These are phyloP conservation scores for Cladopsammia gracilis DNA, from an alignment of 64 coral and sea anemone genomes.

Conservation along the genomic window DNA sequence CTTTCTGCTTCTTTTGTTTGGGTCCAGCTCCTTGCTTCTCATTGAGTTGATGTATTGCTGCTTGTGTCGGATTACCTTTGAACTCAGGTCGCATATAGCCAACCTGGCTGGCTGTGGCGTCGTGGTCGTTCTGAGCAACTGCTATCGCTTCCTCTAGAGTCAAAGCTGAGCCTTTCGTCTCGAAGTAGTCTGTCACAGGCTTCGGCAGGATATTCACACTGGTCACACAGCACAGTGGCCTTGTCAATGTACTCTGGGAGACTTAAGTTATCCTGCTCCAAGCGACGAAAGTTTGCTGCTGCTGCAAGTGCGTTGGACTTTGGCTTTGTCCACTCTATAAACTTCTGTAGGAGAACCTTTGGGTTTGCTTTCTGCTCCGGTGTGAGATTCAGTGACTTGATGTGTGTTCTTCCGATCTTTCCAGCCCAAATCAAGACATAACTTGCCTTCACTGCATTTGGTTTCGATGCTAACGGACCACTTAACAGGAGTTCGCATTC, in stretches of 20 bases:
- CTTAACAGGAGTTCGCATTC: not conserved
- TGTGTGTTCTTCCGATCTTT: constrained; percentile 1
- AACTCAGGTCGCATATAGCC: not conserved
- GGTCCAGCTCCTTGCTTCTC: not conserved
- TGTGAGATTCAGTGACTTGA: not conserved
- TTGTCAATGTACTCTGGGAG: not conserved
- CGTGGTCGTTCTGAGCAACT: not conserved
- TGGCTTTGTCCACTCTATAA: constrained; percentile 4
- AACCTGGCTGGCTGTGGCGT: not conserved
- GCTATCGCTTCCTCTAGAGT: not conserved
- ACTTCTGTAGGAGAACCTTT: not conserved
- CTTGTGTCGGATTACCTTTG: too few species aligned
- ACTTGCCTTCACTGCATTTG: not conserved
- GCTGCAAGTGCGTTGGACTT: not conserved
- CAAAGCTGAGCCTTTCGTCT: not conserved
- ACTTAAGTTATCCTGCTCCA: not conserved
- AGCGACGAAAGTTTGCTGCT: not conserved
- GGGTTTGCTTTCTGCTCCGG: not conserved
- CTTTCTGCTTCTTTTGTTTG: not conserved
- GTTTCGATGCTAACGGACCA: not conserved
- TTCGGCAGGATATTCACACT: constrained; percentile 5
- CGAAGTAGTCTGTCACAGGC: not conserved
- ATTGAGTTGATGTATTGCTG: not conserved
- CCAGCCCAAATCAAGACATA: not conserved
- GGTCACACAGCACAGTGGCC: not conserved